These are phyloP conservation scores for Caenorhabditis japonica DNA, from an alignment of 2,888 invertebrate species.

Conservation along the genomic window DNA sequence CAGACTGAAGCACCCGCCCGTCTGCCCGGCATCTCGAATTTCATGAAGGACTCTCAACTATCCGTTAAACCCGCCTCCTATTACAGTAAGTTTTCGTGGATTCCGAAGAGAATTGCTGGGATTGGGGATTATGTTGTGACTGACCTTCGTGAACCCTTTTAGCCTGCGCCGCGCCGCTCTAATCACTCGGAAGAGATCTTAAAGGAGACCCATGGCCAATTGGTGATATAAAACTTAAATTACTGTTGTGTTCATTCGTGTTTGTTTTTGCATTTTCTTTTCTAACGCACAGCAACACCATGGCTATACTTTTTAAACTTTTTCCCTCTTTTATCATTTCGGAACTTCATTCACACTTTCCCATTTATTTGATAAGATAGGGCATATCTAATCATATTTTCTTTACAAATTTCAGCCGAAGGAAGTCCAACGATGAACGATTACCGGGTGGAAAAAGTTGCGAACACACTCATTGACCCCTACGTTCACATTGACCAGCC, in stretches of 20 bases:
- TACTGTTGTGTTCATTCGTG: too few relatives aligned
- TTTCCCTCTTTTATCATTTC: too few relatives aligned
- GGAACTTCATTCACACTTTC: too few relatives aligned
- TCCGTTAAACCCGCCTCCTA: conserved; percentile 39
- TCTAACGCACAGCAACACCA: too few relatives aligned
- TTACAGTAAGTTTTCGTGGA: conserved; percentile 42
- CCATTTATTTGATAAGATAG: too few relatives aligned
- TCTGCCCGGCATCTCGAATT: conserved; percentile 42
- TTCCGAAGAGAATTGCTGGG: too few relatives aligned
- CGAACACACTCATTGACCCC: conserved; percentile 34
- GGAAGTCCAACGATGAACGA: conserved; percentile 50
- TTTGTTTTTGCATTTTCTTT: too few relatives aligned
- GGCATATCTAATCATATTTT: too few relatives aligned
- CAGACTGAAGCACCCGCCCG: conserved; percentile 17
- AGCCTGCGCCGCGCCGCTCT: conserved; percentile 19
- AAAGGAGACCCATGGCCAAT: too few relatives aligned
- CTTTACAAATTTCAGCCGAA: conserved; percentile 14
- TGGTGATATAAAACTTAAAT: too few relatives aligned
- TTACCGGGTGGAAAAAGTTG: conserved; percentile 50
- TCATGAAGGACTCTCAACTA: conserved; percentile 54
- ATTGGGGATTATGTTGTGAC: not conserved
- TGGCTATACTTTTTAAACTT: too few relatives aligned
- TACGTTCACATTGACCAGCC: conserved; percentile 51
- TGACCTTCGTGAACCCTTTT: conserved; percentile 22
- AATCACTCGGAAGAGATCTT: conserved; percentile 11